These are phyloP conservation scores for Mastigias papua DNA, from an alignment of 30 jellyfish, hydroid and myxozoan species.

Conservation along the genomic window DNA sequence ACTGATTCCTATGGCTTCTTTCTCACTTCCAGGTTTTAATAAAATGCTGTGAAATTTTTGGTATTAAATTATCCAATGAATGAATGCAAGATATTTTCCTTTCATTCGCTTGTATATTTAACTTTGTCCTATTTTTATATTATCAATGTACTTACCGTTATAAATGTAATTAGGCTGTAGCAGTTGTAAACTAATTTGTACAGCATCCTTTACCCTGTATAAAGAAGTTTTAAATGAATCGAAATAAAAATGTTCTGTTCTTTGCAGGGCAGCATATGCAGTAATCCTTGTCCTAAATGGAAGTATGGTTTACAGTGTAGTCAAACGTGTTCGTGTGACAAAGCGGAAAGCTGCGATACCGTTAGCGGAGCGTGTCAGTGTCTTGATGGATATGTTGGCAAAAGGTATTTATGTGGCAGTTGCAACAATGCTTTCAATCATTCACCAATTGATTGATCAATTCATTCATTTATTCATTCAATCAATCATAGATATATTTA, in stretches of 20 bases:
- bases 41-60: too few species aligned
- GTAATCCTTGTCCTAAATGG: slow-evolving; percentile 42
- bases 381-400: slow-evolving; percentile 33
- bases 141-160: too few species aligned
- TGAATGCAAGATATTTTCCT: too few species aligned
- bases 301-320: slow-evolving; percentile 56
- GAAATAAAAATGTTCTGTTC: not conserved
- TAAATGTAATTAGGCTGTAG: too few species aligned
- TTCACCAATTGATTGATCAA: not conserved
- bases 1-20: too few species aligned
- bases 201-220: too few species aligned
- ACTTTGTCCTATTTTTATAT: too few species aligned
- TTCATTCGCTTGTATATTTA: too few species aligned
- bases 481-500: not conserved
- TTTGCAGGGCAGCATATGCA: slow-evolving; percentile 41
- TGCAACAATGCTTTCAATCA: not conserved
- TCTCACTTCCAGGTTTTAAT: too few species aligned
- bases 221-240: too few species aligned
- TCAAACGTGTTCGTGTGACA: slow-evolving; percentile 45
- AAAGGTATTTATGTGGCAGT: slow-evolving; percentile 26
- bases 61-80: too few species aligned
- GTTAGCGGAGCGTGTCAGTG: slow-evolving; percentile 38
- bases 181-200: too few species aligned
- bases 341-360: slow-evolving; percentile 39
- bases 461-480: not conserved